Conservation (phyloP, 1,140 invertebrate genomes). For the silkworm (Bombyx mori) region ASM3026992v2 NC_085122.1:339501-340000, state of each 20-base stretch:
- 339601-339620: not conserved
- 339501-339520: conserved; percentile 51
- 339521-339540: conserved; percentile 14
- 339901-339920: conserved; percentile 39
- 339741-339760: no score
- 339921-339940: conserved; percentile 65
- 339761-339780: no score
- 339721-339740: no score
- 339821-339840: conserved; percentile 6
- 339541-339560: not conserved
- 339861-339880: conserved; percentile 65
- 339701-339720: no score
- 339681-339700: no score
- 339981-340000: conserved; percentile 46
- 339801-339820: not conserved
- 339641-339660: not conserved
- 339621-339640: not conserved
- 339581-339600: not conserved
- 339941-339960: conserved; percentile 43
- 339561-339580: not conserved
- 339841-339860: conserved; percentile 52
- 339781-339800: not conserved
- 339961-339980: conserved; percentile 43
- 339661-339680: not conserved
- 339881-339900: conserved; percentile 42